A percentile compares a stretch with the other conserved stretches of the same genome.
phyloP scores from a whole-genome alignment of 2,797 vertebrate genomes.

The Sandelia bainsii region DNA sequence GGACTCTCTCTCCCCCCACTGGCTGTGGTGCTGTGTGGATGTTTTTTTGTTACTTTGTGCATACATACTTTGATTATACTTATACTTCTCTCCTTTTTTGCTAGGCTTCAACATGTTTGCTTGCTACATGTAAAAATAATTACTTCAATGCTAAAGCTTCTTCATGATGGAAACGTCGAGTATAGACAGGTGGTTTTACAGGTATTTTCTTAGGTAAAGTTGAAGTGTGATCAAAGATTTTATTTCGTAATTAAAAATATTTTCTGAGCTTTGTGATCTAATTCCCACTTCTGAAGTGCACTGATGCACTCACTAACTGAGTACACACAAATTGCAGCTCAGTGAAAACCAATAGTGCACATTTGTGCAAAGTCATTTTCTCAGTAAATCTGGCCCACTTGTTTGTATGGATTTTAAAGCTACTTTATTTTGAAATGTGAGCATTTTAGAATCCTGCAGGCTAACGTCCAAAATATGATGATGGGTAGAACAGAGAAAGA shows the following conservation, averaged over 20 bases:
- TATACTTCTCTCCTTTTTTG: background rate
- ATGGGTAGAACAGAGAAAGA: slow-evolving; percentile 72
- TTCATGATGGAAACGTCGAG: too few species aligned
- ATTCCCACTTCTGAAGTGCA: background rate
- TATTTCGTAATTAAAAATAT: background rate
- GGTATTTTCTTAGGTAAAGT: background rate
- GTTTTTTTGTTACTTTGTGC: too few species aligned
- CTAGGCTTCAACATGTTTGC: background rate
- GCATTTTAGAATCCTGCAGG: slow-evolving; percentile 83
- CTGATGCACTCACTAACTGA: background rate
- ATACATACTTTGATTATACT: too few species aligned
- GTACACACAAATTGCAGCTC: background rate
- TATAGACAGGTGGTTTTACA: background rate
- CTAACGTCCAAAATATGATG: slow-evolving; percentile 71
- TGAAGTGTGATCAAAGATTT: background rate
- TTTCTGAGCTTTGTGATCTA: background rate
- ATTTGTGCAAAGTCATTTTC: background rate
- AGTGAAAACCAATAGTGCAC: background rate
- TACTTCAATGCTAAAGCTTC: background rate
- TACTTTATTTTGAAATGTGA: slow-evolving; percentile 39
- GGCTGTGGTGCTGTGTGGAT: too few species aligned
- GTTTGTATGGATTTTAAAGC: slow-evolving; percentile 47
- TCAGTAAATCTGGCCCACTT: slow-evolving; percentile 2
- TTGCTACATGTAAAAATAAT: too few species aligned
- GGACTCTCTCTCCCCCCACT: too few species aligned